Base-by-base conservation (phyloP, 2,888 invertebrate genomes). In the Carabus problematicus region DNA sequence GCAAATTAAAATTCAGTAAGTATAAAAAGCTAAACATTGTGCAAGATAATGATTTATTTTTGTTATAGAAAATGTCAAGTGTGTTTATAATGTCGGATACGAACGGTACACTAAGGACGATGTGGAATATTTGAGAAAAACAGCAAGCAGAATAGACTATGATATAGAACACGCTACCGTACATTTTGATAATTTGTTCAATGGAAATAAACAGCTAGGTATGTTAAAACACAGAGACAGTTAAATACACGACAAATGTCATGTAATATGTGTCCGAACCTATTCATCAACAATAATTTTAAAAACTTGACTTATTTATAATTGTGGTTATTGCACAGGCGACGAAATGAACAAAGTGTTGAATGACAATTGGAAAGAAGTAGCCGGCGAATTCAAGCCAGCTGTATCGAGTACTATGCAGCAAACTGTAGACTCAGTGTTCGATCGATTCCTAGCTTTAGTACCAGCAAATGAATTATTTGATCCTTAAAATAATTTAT, bases 1-100 rank as follows among this genome's bases (percentile, higher is more conserved):
- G 75, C 1, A 77, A 77, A 64, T 72, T 79, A 12, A 77, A 74
- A 0, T 76, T 75, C 47, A 74, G 80, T 80, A 75, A 73, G 74
- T 71, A 52, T 9, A 14, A 16, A 1, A 8, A 11, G 14, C 14
- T 8, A 47, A 47, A 12, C 4, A 47, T 47, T 47, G 14, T 47
- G 8, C 12, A 14, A 6, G n/a, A 60, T 43, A 41, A 16, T 42
- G 6, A 39, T 29, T 56, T 56, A 4, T 41, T 49, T 62, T 14
- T 19, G 12, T 62, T 62, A 3, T 16, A 62, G 62, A n/a, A 8
- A 12, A 62, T n/a, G 14, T 47, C 12, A 14, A n/a, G 8, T n/a
- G 47, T 12, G 3, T 8, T n/a, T 29, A 14, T 14, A 14, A 62
- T 14, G 19, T 64, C 7, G 14, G 45, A 12, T 56, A 45, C 8